phyloP scores from a whole-genome alignment of 2,888 invertebrate species.

The Unio delphinus region DNA sequence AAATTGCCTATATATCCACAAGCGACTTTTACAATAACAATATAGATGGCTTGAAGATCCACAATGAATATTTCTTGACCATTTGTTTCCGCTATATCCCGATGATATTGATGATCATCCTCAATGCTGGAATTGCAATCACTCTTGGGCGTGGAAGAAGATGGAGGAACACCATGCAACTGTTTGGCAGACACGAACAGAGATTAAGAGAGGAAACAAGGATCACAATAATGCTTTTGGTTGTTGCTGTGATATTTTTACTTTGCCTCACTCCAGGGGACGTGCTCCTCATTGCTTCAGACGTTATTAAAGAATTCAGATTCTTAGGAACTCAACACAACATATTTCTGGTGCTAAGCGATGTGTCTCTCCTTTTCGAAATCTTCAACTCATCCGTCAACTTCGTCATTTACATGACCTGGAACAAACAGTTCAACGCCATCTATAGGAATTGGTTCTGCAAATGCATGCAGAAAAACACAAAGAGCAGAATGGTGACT shows the following conservation, averaged over 20 bases:
- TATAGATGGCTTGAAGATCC: slow-evolving; percentile 19
- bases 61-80: slow-evolving; percentile 33
- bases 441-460: slow-evolving; percentile 27
- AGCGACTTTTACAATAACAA: slow-evolving; percentile 32
- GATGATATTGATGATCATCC: slow-evolving; percentile 21
- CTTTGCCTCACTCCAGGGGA: slow-evolving; percentile 30
- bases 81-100: slow-evolving; percentile 36
- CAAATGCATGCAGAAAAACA: slow-evolving; percentile 2
- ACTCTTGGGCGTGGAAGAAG: slow-evolving; percentile 14
- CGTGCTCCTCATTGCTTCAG: slow-evolving; percentile 16
- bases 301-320: slow-evolving; percentile 17
- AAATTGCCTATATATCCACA: slow-evolving; percentile 22
- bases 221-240: slow-evolving; percentile 31
- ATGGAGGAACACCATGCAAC: slow-evolving; percentile 11
- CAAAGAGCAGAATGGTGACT: too few species aligned
- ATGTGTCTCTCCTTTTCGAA: slow-evolving; percentile 32
- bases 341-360: slow-evolving; percentile 34
- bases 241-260: slow-evolving; percentile 33
- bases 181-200: neutral
- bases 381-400: slow-evolving; percentile 38
- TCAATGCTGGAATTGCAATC: slow-evolving; percentile 26
- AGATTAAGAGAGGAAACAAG: slow-evolving; percentile 23
- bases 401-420: slow-evolving; percentile 41
- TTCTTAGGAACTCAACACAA: slow-evolving; percentile 39
- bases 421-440: slow-evolving; percentile 30